Base-by-base conservation (phyloP, 2,888 invertebrate genomes). In the Cantharis rufa region DNA sequence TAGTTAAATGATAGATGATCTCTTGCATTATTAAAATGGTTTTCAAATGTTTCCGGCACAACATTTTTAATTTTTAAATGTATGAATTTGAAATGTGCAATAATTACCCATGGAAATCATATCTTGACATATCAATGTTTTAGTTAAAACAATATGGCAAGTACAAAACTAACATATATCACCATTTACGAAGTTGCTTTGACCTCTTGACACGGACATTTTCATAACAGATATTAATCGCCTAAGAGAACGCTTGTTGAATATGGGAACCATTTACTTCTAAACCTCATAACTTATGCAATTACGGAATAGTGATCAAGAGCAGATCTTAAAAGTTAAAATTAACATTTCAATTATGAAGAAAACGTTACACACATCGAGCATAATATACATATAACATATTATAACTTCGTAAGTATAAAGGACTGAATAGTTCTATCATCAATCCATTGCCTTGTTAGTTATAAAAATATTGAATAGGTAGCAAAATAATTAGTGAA, bases 1-100 rank as follows among this genome's bases (percentile, higher is more conserved):
- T 62, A 62, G 64, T 74, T 62, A 16, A 69, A 74, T 74, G 74
- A 74, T 74, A 28, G 64, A 74, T 74, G 74, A 70, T 70, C 70
- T 70, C 63, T 16, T 15, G 48, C 70, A 48, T 69, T 69, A 73
- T 73, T 69, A 73, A 68, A 24, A 48, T 62, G 72, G 48, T n/a
- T 48, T 48, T 48, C 48, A 48, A 48, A 48, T 13, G 48, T 48
- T 48, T 48, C 48, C 48, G 48, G 48, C 48, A 48, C 48, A 48
- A 48, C 13, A 48, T 48, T 48, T 48, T 48, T 48, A 48, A 48
- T n/a, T n/a, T 32, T 32, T 13, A 32, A 32, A n/a, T 48, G 7
- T 32, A 13, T n/a, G 48, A 48, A n/a, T 48, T 48, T 48, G n/a
- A n/a, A 48, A 48, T 48, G 1, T 7, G 5, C 48, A n/a, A 48